Base-by-base conservation (phyloP, 2,888 invertebrate species). In the Drosophila barbarae region DNA sequence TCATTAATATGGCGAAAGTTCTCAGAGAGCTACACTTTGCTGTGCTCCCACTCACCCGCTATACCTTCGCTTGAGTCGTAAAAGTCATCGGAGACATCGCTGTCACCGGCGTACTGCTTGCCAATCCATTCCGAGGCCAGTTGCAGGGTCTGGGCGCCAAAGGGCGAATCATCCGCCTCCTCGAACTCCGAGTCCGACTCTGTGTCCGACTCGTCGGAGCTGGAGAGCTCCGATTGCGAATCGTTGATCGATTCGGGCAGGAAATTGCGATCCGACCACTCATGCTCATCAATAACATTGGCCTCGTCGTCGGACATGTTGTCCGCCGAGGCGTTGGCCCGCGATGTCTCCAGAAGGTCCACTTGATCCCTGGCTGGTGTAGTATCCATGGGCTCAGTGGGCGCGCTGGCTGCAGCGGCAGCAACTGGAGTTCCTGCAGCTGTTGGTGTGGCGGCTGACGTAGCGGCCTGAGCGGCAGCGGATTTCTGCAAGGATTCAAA, bases 181-280 rank as follows among this genome's bases (percentile, higher is more conserved):
- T 94, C 93, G 78, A 91, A 93, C 81, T 93, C 93, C 67, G 93
- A 93, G 63, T 93, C 93, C 0, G 87, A 87, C 53, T 93, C 93
- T 36, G 93, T 92, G 77, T 93, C 93, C 7, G 91, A 92, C 65
- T 92, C 91, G 72, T 92, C 92, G 3, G 89, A 89, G 52, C 89
- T 88, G 12, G 89, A 88, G 0, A 88, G 74, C 74, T 90, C 89
- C 3, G 92, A 92, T 83, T 95, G 95, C 5, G 95, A 94, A 88
- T 94, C 94, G 32, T 93, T 93, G 47, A 93, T 93, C 28, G 94
- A 93, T 44, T 94, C 93, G 1, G 95, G 95, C 41, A 96, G 93
- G 88, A 96, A 96, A 90, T 98, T 98, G 75, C 96, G 92, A 79
- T 97, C 96, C 0, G 97, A 97, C 95, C 98, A 97, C 88, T 98